A percentile compares a stretch with the other conserved stretches of the same genome.
These are phyloP conservation scores for Idaea dimidiata DNA, from an alignment of 2,888 invertebrate genomes.

Conservation along the genomic window DNA sequence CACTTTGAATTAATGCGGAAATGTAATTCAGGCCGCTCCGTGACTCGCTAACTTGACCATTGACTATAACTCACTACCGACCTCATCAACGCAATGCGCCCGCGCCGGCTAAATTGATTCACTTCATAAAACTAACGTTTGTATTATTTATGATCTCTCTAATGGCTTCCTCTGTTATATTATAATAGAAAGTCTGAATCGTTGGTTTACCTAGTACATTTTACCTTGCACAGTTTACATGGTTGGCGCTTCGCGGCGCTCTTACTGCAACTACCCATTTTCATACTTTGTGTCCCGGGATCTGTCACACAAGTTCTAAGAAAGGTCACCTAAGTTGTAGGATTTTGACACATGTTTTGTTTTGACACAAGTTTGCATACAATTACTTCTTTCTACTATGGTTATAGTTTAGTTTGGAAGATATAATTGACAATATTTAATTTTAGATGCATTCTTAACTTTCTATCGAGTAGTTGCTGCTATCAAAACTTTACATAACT, in stretches of 20 bases:
- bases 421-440: no score
- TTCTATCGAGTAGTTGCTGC: background rate
- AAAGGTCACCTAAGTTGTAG: no score
- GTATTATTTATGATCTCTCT: background rate
- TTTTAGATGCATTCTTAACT: background rate
- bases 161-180: background rate
- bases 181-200: background rate
- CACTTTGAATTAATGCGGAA: conserved; percentile 53
- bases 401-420: no score
- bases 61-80: conserved; percentile 10
- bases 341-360: no score
- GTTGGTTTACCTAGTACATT: no score
- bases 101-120: background rate
- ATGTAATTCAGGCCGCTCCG: conserved; percentile 50
- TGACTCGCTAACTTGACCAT: conserved; percentile 32
- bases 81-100: background rate
- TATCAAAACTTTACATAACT: background rate
- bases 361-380: no score
- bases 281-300: no score
- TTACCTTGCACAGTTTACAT: no score
- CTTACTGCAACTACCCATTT: no score
- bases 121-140: conserved; percentile 4
- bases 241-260: no score
- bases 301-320: no score
- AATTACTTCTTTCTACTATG: no score